Evolutionary conservation across 2,888 invertebrate species (phyloP).

Genomic region (Patella depressa): DNA sequence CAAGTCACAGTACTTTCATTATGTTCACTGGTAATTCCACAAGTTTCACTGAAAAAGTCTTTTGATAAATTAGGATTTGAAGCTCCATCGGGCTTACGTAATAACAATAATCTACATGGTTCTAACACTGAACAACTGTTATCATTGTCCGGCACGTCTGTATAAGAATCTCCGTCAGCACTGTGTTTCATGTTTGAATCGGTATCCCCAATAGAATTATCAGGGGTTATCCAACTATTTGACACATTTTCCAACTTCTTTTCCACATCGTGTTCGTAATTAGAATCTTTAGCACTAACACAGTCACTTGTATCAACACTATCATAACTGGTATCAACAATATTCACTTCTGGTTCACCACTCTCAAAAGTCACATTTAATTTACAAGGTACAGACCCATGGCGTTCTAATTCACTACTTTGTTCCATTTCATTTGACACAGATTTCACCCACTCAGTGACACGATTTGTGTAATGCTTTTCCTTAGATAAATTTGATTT

Average conservation of each 20-base stretch:
- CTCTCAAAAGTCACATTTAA: slow-evolving; percentile 3
- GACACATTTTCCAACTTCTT: not conserved
- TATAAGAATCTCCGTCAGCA: slow-evolving; percentile 19
- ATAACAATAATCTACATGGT: slow-evolving; percentile 37
- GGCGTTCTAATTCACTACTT: not conserved
- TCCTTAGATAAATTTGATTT: slow-evolving; percentile 52
- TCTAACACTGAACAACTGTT: slow-evolving; percentile 32
- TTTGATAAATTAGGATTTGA: slow-evolving; percentile 86
- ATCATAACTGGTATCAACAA: not conserved
- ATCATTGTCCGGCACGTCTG: slow-evolving; percentile 26
- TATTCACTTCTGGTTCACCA: slow-evolving; percentile 2
- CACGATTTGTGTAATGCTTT: slow-evolving; percentile 57
- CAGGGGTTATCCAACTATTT: no score
- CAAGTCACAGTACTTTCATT: not conserved
- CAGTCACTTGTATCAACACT: not conserved
- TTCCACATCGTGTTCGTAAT: not conserved
- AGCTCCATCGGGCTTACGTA: slow-evolving; percentile 84
- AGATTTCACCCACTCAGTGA: slow-evolving; percentile 68
- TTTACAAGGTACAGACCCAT: not conserved
- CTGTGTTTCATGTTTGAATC: not conserved
- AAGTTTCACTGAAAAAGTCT: slow-evolving; percentile 39
- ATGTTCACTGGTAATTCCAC: not conserved
- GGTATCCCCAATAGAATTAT: not conserved
- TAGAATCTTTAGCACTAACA: not conserved
- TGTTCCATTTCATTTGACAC: slow-evolving; percentile 43